Evolutionary conservation across 2,888 invertebrate species (phyloP).

Genomic region (Plusia festucae): DNA sequence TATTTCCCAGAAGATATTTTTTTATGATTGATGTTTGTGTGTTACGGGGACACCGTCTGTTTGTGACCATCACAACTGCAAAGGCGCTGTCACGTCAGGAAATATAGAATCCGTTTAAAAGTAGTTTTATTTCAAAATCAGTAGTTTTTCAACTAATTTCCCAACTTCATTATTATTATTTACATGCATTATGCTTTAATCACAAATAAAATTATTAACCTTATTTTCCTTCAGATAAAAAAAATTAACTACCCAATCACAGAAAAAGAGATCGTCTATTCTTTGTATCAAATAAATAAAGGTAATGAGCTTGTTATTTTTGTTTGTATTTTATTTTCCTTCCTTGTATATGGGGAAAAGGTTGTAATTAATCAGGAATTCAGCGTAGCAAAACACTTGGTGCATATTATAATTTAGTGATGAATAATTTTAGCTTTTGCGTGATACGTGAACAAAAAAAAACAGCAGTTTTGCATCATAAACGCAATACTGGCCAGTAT

Average conservation of each 20-base stretch:
- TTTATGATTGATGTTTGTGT: too few species aligned
- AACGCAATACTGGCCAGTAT: background rate
- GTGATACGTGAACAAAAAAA: background rate
- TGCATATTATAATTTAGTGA: background rate
- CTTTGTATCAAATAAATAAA: background rate
- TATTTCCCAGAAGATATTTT: too few species aligned
- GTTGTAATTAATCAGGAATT: background rate
- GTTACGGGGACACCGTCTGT: too few species aligned
- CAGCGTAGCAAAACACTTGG: background rate
- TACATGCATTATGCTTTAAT: too few species aligned
- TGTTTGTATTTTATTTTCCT: slow-evolving; percentile 2
- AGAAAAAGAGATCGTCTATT: background rate
- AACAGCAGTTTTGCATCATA: background rate
- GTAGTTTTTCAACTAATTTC: too few species aligned
- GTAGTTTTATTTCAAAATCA: too few species aligned
- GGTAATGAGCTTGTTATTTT: background rate
- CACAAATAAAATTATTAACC: background rate
- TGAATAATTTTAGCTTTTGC: background rate
- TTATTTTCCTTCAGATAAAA: background rate
- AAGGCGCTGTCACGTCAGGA: too few species aligned
- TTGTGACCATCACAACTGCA: too few species aligned
- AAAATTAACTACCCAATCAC: background rate
- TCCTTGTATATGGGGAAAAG: too few species aligned
- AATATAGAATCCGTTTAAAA: too few species aligned
- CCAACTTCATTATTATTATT: too few species aligned